phyloP scores from a whole-genome alignment of 2,797 vertebrate species.

The Streptopelia turtur region DNA sequence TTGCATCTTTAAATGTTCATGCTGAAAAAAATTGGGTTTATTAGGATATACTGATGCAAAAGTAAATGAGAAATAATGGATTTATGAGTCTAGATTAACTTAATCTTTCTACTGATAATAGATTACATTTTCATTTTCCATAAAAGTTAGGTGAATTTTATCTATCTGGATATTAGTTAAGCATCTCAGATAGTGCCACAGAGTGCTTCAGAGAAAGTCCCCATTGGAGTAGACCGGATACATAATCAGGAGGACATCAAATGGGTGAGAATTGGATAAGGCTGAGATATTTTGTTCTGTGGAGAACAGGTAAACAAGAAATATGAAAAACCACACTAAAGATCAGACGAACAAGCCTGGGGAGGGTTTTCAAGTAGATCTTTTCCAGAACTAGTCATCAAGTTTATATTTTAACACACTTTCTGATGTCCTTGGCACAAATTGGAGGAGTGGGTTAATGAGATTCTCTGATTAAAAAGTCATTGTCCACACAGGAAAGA shows the following conservation, averaged over 20 bases:
- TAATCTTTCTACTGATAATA: neutral
- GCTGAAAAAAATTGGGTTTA: neutral
- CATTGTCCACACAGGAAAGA: neutral
- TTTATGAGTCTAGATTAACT: neutral
- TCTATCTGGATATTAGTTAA: neutral
- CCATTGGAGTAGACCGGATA: too few species aligned
- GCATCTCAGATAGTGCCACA: neutral
- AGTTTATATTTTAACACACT: slow-evolving; percentile 21
- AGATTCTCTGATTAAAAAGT: slow-evolving; percentile 43
- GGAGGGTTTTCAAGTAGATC: neutral
- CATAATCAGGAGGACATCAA: too few species aligned
- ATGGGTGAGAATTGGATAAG: neutral
- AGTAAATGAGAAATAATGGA: neutral
- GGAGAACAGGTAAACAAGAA: neutral
- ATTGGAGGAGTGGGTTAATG: slow-evolving; percentile 34
- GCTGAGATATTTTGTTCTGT: neutral
- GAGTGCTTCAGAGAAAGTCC: too few species aligned
- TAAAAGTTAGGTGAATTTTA: neutral
- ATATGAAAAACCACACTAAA: neutral
- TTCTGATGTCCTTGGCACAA: slow-evolving; percentile 30
- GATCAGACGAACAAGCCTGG: neutral
- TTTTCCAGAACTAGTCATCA: slow-evolving; percentile 28
- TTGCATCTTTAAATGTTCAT: neutral
- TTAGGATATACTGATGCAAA: neutral
- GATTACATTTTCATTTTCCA: neutral